Evolutionary conservation across 1,140 invertebrate species (phyloP).

Genomic region (Plodia interpunctella): DNA sequence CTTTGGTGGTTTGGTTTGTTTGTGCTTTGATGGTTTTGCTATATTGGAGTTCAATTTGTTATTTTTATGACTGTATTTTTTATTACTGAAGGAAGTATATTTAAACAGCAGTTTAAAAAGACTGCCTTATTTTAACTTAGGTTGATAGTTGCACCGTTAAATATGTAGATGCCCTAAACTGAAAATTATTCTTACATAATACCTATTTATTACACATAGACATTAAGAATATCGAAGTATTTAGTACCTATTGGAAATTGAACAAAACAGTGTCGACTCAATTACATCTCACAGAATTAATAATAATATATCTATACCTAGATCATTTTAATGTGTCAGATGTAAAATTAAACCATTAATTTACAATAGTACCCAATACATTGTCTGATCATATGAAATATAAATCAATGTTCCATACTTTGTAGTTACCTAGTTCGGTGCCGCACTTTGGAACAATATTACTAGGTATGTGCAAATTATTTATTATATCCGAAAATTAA

Average conservation of each 20-base stretch:
- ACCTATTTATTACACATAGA: no score
- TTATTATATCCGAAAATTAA: no score
- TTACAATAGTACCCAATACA: slow-evolving; percentile 13
- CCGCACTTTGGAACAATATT: not conserved
- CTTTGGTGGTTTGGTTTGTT: slow-evolving; percentile 8
- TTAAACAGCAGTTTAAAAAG: no score
- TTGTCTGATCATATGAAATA: slow-evolving; percentile 8
- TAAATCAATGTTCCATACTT: slow-evolving; percentile 14
- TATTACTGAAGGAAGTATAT: not conserved
- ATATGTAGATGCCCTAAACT: no score
- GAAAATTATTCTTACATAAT: no score
- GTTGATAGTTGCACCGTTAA: no score
- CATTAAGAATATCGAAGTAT: no score
- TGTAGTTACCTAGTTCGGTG: not conserved
- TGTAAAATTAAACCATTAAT: slow-evolving; percentile 22
- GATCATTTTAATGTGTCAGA: slow-evolving; percentile 20
- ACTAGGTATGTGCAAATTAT: not conserved
- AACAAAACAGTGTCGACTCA: slow-evolving; percentile 13
- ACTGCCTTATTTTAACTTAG: no score
- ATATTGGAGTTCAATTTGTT: not conserved
- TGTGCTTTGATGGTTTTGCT: not conserved
- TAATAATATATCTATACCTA: no score
- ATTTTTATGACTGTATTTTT: not conserved
- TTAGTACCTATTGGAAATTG: slow-evolving; percentile 9
- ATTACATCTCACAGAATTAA: no score